A percentile compares a stretch with the other conserved stretches of the same genome.
Evolutionary conservation across 2,888 invertebrate genomes (phyloP).

Genomic region (Lochmaea crataegi): DNA sequence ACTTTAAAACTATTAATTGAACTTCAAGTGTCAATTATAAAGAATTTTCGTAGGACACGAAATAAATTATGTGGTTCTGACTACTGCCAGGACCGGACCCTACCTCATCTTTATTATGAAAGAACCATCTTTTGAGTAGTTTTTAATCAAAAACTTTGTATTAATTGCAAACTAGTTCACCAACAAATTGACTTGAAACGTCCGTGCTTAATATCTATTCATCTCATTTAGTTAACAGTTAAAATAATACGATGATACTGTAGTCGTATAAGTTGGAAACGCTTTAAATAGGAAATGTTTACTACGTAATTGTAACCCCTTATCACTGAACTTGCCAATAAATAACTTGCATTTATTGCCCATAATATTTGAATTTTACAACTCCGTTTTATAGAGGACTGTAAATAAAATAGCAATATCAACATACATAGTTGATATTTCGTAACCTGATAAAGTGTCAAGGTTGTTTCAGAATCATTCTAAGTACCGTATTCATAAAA

Average conservation of each 20-base stretch:
- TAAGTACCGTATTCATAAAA: too few species aligned
- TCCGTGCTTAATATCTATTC: not conserved
- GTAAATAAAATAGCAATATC: not conserved
- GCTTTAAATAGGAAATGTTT: not conserved
- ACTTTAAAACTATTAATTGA: too few species aligned
- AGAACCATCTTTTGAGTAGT: too few species aligned
- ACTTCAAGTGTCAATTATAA: too few species aligned
- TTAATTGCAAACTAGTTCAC: too few species aligned
- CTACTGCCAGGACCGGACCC: too few species aligned
- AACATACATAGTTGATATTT: not conserved
- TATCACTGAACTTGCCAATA: not conserved
- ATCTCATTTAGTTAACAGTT: not conserved
- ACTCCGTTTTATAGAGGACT: slow-evolving; percentile 3
- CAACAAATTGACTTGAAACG: not conserved
- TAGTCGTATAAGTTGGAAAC: not conserved
- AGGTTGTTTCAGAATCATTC: not conserved
- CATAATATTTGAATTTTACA: slow-evolving; percentile 6
- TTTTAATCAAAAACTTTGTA: too few species aligned
- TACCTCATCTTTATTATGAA: too few species aligned
- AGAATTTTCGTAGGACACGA: too few species aligned
- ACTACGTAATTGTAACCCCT: slow-evolving; percentile 10
- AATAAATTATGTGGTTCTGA: too few species aligned
- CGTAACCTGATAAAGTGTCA: slow-evolving; percentile 1
- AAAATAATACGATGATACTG: not conserved
- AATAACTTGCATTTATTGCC: slow-evolving; percentile 6